Evolutionary conservation across 2,113 vertebrate genomes (phyloP).

Genomic region (Poecile atricapillus): DNA sequence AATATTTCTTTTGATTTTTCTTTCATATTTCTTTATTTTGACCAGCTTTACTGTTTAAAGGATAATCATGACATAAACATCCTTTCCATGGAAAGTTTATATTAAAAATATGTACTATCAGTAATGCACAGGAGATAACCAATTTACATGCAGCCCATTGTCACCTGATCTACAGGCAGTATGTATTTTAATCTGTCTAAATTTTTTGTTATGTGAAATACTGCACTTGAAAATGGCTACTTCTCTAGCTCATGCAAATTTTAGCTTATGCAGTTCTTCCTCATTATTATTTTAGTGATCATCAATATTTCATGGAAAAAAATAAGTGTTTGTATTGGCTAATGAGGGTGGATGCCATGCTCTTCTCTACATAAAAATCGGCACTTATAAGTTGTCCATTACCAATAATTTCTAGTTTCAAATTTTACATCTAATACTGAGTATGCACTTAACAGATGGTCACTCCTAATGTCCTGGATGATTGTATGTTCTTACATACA

Average conservation of each 20-base stretch:
- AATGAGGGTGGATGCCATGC: not conserved
- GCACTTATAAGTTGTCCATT: not conserved
- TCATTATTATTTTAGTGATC: constrained; percentile 40
- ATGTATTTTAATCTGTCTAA: not conserved
- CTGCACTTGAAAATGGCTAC: not conserved
- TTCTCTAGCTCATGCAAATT: constrained; percentile 16
- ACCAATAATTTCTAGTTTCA: not conserved
- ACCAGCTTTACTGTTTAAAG: not conserved
- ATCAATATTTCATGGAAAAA: constrained; percentile 41
- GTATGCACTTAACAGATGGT: not conserved
- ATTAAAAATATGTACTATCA: not conserved
- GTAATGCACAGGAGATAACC: not conserved
- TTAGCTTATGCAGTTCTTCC: not conserved
- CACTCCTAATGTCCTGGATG: not conserved
- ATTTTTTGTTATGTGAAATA: not conserved
- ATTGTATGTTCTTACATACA: not conserved
- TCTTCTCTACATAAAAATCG: not conserved
- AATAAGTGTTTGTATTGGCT: constrained; percentile 5
- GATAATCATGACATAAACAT: not conserved
- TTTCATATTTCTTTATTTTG: not conserved
- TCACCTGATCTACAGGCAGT: not conserved
- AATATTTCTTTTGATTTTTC: not conserved
- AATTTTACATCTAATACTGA: not conserved
- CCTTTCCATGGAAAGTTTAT: not conserved
- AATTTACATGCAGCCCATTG: not conserved